Evolutionary conservation across 2,113 vertebrate genomes (phyloP), one percentile per base, ranked within the genome.

Genomic region (Psophia crepitans): DNA sequence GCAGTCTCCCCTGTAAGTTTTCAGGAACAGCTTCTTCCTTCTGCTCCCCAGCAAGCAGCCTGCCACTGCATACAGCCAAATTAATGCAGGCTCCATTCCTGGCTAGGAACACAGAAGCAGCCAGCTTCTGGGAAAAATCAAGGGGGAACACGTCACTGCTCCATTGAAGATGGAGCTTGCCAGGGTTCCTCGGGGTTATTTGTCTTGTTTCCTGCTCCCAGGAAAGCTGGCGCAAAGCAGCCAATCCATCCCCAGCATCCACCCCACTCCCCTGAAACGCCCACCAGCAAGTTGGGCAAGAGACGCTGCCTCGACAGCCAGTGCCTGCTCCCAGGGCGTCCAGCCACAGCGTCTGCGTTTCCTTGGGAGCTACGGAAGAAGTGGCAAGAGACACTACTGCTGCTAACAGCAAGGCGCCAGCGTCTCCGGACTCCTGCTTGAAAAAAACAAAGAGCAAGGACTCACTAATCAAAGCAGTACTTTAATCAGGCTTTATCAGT

Each of bases 181-280:
- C 86, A 94, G 58, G n/a, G 15, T 24, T 90, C 83, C 82, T 90
- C 6, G 0, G 80, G 53, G 77, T 94, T 94, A 84, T 93, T 95
- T 90, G 95, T 78, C 87, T 82, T 35, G 28, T 46, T 90, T 80
- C 65, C 73, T 46, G 81, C 78, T 77, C 93, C 82, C 77, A 81
- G 83, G 43, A 92, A 71, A 92, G 81, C 81, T 43, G 41, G 15
- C 2, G 11, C 5, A 27, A 57, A 81, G 44, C 90, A 95, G 68
- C 97, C 96, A 97, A 94, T 97, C 90, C 90, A 82, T 51, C 83
- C 69, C 32, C 5, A 1, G 89, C 49, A 81, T 90, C 69, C 74
- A 84, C 27, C 41, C 39, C 88, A 81, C 94, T 91, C 90, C 93
- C 96, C 93, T 5, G 5, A 41, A 90, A 93, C 84, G 5, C 93